Conservation (phyloP, 2,888 invertebrate genomes). For the Drosophila planitibia region DNA sequence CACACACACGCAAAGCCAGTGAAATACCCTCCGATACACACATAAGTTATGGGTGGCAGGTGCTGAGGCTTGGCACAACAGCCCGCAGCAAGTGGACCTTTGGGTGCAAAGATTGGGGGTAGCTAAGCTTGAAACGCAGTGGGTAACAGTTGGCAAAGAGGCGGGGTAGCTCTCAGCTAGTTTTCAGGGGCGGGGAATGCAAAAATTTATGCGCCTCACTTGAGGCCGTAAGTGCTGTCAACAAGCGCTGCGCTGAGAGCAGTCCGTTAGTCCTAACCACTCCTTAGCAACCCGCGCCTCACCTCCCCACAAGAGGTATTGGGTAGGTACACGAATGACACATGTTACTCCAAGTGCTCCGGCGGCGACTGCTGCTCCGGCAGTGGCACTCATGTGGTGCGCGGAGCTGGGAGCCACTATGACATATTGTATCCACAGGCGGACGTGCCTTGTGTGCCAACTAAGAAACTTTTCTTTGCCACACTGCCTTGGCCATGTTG, state of each 20-base stretch:
- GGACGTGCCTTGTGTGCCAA: constrained; percentile 70
- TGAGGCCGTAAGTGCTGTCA: constrained; percentile 69
- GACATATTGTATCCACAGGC: constrained; percentile 79
- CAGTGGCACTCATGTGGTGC: constrained; percentile 31
- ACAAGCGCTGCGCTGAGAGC: constrained; percentile 52
- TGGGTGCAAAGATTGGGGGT: neutral
- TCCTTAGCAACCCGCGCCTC: neutral
- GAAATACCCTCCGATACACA: constrained; percentile 3
- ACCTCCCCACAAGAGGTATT: neutral
- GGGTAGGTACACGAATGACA: constrained; percentile 43
- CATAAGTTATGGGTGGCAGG: constrained; percentile 21
- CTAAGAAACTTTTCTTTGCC: constrained; percentile 58
- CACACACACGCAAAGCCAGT: constrained; percentile 6
- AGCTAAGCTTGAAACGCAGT: constrained; percentile 9
- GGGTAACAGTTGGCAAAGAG: constrained; percentile 21
- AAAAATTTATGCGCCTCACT: constrained; percentile 62
- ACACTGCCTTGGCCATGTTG: constrained; percentile 3
- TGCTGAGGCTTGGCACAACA: constrained; percentile 10
- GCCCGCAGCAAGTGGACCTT: constrained; percentile 13
- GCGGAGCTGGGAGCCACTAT: constrained; percentile 57
- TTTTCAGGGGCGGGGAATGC: constrained; percentile 29
- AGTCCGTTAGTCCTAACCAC: constrained; percentile 15
- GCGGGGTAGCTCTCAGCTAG: neutral
- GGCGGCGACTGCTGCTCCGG: constrained; percentile 17
- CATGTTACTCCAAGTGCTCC: constrained; percentile 61